Evolutionary conservation across 2,888 invertebrate genomes (phyloP).

Genomic region (Punctoribates punctum): DNA sequence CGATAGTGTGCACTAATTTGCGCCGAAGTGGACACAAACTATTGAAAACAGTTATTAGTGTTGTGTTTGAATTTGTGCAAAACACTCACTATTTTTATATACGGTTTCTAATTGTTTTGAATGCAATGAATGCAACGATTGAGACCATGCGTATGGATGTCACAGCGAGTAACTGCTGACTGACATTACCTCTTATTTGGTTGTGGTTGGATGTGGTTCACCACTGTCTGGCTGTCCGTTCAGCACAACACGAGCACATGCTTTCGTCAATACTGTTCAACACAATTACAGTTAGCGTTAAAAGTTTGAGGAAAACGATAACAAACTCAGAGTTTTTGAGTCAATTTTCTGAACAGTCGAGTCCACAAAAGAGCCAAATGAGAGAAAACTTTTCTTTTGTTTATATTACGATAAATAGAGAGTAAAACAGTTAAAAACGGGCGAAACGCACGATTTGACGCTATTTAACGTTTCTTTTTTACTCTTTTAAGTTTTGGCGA

Average conservation of each 20-base stretch:
- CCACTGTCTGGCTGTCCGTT: slow-evolving; percentile 18
- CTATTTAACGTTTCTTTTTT: not conserved
- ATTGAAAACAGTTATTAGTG: slow-evolving; percentile 1
- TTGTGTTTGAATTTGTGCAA: not conserved
- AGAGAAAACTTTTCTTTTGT: not conserved
- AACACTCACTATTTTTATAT: not conserved
- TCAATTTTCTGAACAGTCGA: not conserved
- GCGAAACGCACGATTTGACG: slow-evolving; percentile 6
- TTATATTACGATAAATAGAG: not conserved
- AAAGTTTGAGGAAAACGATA: not conserved
- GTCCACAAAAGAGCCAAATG: not conserved
- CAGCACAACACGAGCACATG: slow-evolving; percentile 18
- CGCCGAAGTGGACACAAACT: slow-evolving; percentile 21
- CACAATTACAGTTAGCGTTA: not conserved
- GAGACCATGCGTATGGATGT: slow-evolving; percentile 16
- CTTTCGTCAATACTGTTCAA: not conserved
- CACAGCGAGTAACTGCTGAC: slow-evolving; percentile 8
- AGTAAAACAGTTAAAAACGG: not conserved
- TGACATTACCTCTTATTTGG: slow-evolving; percentile 16
- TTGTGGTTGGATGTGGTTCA: slow-evolving; percentile 13
- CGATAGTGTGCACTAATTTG: not conserved
- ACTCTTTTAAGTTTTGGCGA: not conserved
- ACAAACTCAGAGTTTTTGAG: not conserved
- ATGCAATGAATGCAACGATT: no score
- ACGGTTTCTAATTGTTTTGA: not conserved